These are phyloP conservation scores for Siniperca knerii DNA, from an alignment of 2,113 vertebrate genomes.

Conservation along the genomic window DNA sequence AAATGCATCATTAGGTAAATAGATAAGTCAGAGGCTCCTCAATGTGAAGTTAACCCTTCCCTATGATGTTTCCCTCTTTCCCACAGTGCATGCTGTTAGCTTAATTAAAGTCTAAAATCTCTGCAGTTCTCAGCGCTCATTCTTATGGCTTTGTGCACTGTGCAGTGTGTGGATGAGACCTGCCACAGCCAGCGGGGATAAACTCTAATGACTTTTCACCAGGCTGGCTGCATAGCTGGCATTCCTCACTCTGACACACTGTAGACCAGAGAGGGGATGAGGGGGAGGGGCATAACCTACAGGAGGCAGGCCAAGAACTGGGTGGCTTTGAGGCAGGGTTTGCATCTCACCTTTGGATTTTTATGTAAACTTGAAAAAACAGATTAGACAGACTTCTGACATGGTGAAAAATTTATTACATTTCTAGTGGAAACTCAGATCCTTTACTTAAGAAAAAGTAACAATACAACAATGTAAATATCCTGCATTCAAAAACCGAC, in stretches of 20 bases:
- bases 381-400: not conserved
- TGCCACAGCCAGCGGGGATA: conserved; percentile 67
- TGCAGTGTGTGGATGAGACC: conserved; percentile 58
- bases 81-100: conserved; percentile 58
- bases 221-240: conserved; percentile 74
- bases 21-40: conserved; percentile 8
- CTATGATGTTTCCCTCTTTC: conserved; percentile 39
- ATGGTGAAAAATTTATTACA: not conserved
- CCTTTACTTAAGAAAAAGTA: not conserved
- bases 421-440: not conserved
- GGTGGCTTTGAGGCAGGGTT: not conserved
- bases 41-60: conserved; percentile 15
- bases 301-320: conserved; percentile 14
- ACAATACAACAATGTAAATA: not conserved
- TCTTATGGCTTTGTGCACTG: conserved; percentile 36
- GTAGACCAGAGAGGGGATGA: conserved; percentile 36
- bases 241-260: conserved; percentile 75
- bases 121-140: conserved; percentile 11
- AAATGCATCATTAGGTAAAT: conserved; percentile 38
- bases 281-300: conserved; percentile 35
- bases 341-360: conserved; percentile 43
- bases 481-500: not conserved
- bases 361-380: not conserved
- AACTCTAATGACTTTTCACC: conserved; percentile 78
- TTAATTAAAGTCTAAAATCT: conserved; percentile 60